These are phyloP conservation scores for Coelopa pilipes DNA, from an alignment of 2,888 invertebrate species.

Conservation along the genomic window DNA sequence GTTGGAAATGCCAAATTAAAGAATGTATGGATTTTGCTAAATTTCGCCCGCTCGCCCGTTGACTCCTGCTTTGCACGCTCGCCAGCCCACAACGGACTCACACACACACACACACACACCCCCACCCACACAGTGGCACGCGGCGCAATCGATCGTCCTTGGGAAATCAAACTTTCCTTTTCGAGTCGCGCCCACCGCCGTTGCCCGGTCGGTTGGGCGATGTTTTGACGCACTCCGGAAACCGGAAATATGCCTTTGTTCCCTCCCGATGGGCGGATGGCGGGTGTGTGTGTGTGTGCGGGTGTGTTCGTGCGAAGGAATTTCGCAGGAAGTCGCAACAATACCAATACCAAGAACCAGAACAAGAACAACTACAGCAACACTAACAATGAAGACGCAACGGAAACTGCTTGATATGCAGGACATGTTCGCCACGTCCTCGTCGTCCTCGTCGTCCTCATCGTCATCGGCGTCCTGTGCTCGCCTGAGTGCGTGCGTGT, in stretches of 20 bases:
- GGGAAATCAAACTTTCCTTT: slow-evolving; percentile 45
- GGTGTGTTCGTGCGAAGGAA: slow-evolving; percentile 27
- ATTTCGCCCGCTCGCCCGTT: neutral
- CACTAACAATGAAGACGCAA: slow-evolving; percentile 25
- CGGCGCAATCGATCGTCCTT: slow-evolving; percentile 38
- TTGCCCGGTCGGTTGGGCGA: slow-evolving; percentile 28
- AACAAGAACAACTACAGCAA: slow-evolving; percentile 23
- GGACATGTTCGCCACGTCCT: slow-evolving; percentile 35
- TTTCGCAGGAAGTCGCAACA: slow-evolving; percentile 26
- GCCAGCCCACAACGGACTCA: neutral
- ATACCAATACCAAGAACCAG: slow-evolving; percentile 3
- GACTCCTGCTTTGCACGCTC: neutral
- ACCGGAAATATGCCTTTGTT: slow-evolving; percentile 44
- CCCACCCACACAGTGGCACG: neutral
- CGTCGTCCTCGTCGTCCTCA: neutral
- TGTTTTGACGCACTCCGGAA: slow-evolving; percentile 45
- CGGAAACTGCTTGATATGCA: slow-evolving; percentile 35
- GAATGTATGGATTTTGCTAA: neutral
- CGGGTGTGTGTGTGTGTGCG: slow-evolving; percentile 28
- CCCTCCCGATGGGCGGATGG: too few species aligned
- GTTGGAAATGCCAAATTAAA: neutral
- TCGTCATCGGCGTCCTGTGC: neutral
- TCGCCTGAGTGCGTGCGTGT: neutral
- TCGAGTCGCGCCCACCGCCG: neutral
- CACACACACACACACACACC: neutral